Percentiles rank a stretch among this genome's conserved stretches.
phyloP scores from a whole-genome alignment of 2,888 invertebrate genomes.

The Cylindroiulus punctatus region DNA sequence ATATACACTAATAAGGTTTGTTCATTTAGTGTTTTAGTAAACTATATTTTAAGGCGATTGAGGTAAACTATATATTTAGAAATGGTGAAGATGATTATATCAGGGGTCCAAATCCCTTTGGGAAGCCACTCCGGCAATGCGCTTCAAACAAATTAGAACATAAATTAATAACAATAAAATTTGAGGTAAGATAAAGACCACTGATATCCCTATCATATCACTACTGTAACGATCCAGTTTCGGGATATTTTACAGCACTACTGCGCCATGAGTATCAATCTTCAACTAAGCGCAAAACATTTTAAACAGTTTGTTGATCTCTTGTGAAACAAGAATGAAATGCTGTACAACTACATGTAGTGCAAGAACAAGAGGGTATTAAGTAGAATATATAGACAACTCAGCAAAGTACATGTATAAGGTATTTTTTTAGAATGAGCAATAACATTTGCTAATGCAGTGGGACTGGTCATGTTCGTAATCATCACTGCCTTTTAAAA shows the following conservation, averaged over 20 bases:
- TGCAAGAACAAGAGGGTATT: background rate
- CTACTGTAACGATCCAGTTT: background rate
- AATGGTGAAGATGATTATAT: background rate
- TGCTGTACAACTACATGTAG: background rate
- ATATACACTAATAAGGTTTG: constrained; percentile 11
- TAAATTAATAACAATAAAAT: constrained; percentile 42
- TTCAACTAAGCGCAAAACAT: background rate
- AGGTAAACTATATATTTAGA: background rate
- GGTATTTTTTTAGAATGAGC: background rate
- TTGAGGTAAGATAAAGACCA: constrained; percentile 22
- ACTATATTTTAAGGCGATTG: background rate
- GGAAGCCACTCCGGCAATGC: background rate
- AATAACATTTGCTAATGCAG: background rate
- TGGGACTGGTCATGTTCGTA: background rate
- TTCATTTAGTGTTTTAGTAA: constrained; percentile 25
- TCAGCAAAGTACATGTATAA: background rate
- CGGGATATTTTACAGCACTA: background rate
- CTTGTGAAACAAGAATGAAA: background rate
- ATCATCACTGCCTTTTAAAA: background rate
- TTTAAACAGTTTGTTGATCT: background rate
- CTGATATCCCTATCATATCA: background rate
- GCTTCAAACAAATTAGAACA: background rate
- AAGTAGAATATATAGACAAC: background rate
- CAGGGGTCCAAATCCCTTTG: constrained; percentile 5
- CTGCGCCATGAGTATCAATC: background rate